Conservation (phyloP, 2,888 invertebrate species). For the Lordiphosa fenestrarum region DNA sequence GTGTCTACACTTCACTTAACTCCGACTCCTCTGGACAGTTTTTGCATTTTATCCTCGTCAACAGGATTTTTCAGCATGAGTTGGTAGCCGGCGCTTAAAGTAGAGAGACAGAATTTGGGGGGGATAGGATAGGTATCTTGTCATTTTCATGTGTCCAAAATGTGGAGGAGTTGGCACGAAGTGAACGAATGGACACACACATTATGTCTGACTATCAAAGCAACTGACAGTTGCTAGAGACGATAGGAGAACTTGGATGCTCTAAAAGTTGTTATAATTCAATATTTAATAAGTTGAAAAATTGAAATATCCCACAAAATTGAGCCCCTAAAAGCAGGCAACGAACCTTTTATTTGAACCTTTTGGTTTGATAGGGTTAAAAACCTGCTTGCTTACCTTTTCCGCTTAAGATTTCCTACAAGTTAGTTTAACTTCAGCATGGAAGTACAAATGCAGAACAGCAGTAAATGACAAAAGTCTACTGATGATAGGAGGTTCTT, state of each 20-base stretch:
- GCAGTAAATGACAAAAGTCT: too few species aligned
- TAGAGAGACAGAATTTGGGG: neutral
- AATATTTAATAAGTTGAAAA: neutral
- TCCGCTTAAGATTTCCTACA: too few species aligned
- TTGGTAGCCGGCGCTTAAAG: slow-evolving; percentile 15
- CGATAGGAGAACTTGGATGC: slow-evolving; percentile 21
- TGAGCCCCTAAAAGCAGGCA: too few species aligned
- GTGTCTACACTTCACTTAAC: slow-evolving; percentile 46
- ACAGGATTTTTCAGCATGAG: slow-evolving; percentile 38
- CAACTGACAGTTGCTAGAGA: slow-evolving; percentile 29
- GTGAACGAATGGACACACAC: slow-evolving; percentile 23
- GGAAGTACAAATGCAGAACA: too few species aligned
- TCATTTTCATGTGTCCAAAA: slow-evolving; percentile 38
- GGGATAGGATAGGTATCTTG: slow-evolving; percentile 10
- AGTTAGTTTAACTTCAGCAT: too few species aligned
- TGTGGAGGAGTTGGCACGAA: slow-evolving; percentile 11
- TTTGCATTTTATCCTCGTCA: slow-evolving; percentile 51
- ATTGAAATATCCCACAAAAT: neutral
- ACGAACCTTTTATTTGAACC: too few species aligned
- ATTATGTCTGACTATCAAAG: slow-evolving; percentile 37
- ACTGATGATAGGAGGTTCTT: too few species aligned
- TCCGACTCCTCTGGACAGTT: slow-evolving; percentile 9
- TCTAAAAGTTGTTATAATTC: neutral
- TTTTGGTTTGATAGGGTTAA: too few species aligned
- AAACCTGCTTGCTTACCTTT: too few species aligned